Conservation (phyloP, 2,797 vertebrate genomes). For the Hafferia zeledoni region DNA sequence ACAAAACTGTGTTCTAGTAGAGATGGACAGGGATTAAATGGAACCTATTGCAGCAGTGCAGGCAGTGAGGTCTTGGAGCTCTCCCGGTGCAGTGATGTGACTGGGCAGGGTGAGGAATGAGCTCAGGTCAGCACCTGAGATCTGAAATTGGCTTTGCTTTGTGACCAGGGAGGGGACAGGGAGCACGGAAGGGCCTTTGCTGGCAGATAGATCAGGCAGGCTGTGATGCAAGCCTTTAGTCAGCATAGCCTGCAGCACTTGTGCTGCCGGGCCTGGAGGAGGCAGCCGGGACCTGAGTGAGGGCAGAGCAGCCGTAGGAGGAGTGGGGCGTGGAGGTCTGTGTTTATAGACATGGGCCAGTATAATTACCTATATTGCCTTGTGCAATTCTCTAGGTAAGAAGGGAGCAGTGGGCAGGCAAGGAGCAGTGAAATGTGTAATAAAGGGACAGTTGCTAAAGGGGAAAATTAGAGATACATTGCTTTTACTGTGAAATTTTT, state of each 20-base stretch:
- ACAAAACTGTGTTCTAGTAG: neutral
- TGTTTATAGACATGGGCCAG: neutral
- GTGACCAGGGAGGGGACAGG: neutral
- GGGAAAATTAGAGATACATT: neutral
- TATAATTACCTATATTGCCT: neutral
- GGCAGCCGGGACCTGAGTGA: neutral
- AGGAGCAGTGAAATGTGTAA: neutral
- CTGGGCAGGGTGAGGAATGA: neutral
- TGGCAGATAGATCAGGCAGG: neutral
- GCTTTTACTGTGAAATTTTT: neutral
- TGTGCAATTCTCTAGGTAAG: constrained; percentile 19
- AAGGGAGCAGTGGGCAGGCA: constrained; percentile 17
- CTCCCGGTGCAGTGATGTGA: neutral
- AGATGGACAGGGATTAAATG: neutral
- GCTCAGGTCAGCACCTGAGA: neutral
- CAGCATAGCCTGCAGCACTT: neutral
- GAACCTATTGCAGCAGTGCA: neutral
- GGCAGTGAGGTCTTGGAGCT: neutral
- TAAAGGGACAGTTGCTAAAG: neutral
- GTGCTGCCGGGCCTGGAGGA: neutral
- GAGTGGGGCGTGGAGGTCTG: neutral
- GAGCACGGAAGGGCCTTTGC: neutral
- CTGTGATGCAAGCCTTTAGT: neutral
- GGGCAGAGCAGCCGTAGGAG: neutral
- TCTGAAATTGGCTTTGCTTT: neutral